Conservation (phyloP, 2,797 vertebrate genomes). For the Falco biarmicus region DNA sequence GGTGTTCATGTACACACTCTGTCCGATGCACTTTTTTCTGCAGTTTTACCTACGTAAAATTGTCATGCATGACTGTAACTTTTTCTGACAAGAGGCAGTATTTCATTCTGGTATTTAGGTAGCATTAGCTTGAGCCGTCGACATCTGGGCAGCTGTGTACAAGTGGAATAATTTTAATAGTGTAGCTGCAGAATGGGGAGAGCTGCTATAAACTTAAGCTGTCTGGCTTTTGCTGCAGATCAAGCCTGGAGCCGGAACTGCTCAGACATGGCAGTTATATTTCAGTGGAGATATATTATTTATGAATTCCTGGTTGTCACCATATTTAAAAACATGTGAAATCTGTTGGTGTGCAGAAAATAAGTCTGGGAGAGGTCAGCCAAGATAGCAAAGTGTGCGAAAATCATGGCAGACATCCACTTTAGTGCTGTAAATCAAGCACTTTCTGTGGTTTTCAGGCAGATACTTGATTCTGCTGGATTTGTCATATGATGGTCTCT, state of each 20-base stretch:
- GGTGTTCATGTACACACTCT: not conserved
- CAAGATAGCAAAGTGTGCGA: slow-evolving; percentile 43
- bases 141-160: not conserved
- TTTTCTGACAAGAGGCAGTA: not conserved
- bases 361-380: slow-evolving; percentile 51
- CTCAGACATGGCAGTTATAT: slow-evolving; percentile 45
- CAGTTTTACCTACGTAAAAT: not conserved
- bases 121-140: not conserved
- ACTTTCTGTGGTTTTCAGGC: not conserved
- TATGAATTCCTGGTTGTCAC: slow-evolving; percentile 60
- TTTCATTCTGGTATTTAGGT: not conserved
- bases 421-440: slow-evolving; percentile 58
- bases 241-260: not conserved
- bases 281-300: slow-evolving; percentile 60
- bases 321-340: slow-evolving; percentile 59
- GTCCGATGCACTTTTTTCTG: not conserved
- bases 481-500: slow-evolving; percentile 45
- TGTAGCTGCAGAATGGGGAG: not conserved
- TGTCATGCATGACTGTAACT: not conserved
- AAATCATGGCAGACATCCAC: slow-evolving; percentile 46
- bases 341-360: slow-evolving; percentile 48
- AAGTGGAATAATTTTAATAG: not conserved
- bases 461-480: slow-evolving; percentile 37
- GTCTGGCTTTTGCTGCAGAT: slow-evolving; percentile 24
- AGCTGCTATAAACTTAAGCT: slow-evolving; percentile 2